These are phyloP conservation scores for Drosophila takahashii DNA, from an alignment of 1,140 invertebrate species.

Conservation along the genomic window DNA sequence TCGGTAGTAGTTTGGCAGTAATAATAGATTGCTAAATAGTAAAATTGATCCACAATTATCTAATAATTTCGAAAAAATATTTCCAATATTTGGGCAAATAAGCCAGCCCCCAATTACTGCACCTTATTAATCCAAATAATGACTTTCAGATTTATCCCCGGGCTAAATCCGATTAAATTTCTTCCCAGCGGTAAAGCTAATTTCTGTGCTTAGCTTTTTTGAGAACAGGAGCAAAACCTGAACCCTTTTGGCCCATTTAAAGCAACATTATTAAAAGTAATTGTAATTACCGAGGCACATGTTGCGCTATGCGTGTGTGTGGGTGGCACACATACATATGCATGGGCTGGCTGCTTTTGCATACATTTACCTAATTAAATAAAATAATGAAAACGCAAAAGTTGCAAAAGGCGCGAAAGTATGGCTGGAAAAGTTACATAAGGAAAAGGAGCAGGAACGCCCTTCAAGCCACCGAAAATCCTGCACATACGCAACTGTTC, in stretches of 20 bases:
- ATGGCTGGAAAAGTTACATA: slow-evolving; percentile 39
- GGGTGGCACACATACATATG: not conserved
- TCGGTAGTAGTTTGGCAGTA: too few relatives aligned
- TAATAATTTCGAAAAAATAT: too few relatives aligned
- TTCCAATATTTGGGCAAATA: not conserved
- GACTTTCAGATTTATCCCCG: not conserved
- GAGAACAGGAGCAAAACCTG: slow-evolving; percentile 19
- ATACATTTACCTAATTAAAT: slow-evolving; percentile 83
- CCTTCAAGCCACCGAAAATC: slow-evolving; percentile 18
- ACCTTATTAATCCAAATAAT: not conserved
- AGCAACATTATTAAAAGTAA: slow-evolving; percentile 77
- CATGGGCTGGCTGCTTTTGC: slow-evolving; percentile 57
- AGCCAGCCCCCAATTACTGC: not conserved
- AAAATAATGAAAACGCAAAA: slow-evolving; percentile 81
- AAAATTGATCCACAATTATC: too few relatives aligned
- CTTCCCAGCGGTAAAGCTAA: slow-evolving; percentile 5
- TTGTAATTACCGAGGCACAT: slow-evolving; percentile 79
- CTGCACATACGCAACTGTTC: slow-evolving; percentile 32
- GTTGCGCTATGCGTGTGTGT: slow-evolving; percentile 45
- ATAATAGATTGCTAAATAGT: too few relatives aligned
- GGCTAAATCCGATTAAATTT: slow-evolving; percentile 2
- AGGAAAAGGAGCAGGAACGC: slow-evolving; percentile 3
- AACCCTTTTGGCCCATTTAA: slow-evolving; percentile 25
- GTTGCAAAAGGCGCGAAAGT: slow-evolving; percentile 72
- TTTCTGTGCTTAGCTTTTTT: slow-evolving; percentile 18